Conservation (phyloP, 2,888 invertebrate genomes). For the Melinaea marsaeus region DNA sequence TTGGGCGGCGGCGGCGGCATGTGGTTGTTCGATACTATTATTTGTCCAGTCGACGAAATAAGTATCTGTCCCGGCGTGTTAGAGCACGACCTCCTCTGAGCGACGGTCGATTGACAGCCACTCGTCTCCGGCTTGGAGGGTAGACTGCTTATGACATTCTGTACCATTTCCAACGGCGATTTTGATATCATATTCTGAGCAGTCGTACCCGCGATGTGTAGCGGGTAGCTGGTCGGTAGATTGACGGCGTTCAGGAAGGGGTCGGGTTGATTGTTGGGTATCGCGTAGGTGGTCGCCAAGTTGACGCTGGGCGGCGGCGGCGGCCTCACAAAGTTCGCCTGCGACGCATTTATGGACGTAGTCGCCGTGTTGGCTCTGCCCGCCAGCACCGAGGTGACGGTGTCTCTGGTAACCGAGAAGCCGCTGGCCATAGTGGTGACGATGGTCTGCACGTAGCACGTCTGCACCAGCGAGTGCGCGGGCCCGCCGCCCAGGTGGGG, state of each 20-base stretch:
- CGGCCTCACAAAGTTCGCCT: conserved; percentile 64
- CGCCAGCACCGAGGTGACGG: conserved; percentile 88
- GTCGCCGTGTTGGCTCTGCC: conserved; percentile 87
- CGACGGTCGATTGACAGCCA: conserved; percentile 64
- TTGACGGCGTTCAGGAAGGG: conserved; percentile 71
- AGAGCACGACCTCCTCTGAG: conserved; percentile 48
- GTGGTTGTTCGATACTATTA: conserved; percentile 82
- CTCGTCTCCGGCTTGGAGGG: conserved; percentile 66
- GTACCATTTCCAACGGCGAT: conserved; percentile 87
- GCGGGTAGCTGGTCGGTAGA: conserved; percentile 65
- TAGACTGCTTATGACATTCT: conserved; percentile 84
- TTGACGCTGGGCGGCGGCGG: conserved; percentile 66
- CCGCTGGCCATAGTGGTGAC: conserved; percentile 81
- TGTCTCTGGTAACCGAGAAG: conserved; percentile 87
- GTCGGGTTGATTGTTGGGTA: conserved; percentile 70
- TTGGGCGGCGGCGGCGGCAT: conserved; percentile 83
- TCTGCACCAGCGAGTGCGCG: conserved; percentile 62
- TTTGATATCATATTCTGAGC: conserved; percentile 74
- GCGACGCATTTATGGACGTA: conserved; percentile 83
- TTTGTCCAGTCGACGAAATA: conserved; percentile 86
- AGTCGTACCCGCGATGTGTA: conserved; percentile 70
- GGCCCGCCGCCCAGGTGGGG: conserved; percentile 71
- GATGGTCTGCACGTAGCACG: conserved; percentile 67
- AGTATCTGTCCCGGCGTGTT: conserved; percentile 82
- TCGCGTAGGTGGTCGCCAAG: conserved; percentile 65